Evolutionary conservation across 2,113 vertebrate species (phyloP).

Genomic region (Percopsis transmontana): DNA sequence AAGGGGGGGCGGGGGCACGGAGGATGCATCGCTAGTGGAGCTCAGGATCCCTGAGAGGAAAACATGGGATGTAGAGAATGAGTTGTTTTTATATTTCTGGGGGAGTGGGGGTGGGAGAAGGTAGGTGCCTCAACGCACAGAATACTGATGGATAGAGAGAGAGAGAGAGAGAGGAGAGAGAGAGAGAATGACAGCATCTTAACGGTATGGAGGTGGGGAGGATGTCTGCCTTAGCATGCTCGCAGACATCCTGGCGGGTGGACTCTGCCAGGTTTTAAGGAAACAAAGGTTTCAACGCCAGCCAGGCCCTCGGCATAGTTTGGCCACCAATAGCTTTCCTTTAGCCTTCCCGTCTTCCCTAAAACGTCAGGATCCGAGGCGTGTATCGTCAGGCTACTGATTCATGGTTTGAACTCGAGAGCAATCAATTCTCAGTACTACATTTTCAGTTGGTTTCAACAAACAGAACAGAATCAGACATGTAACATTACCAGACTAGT

Average conservation of each 20-base stretch:
- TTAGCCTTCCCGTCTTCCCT: neutral
- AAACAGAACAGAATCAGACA: neutral
- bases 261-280: conserved; percentile 65
- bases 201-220: conserved; percentile 22
- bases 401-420: neutral
- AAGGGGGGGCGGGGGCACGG: conserved; percentile 34
- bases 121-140: conserved; percentile 54
- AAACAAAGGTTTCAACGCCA: conserved; percentile 79
- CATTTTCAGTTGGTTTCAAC: neutral
- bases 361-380: neutral
- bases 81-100: conserved; percentile 31
- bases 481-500: neutral
- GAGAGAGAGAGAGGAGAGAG: neutral
- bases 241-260: conserved; percentile 71
- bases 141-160: conserved; percentile 51
- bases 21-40: conserved; percentile 73
- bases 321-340: conserved; percentile 23
- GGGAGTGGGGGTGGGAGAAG: conserved; percentile 15
- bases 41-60: conserved; percentile 71
- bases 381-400: neutral
- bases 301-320: conserved; percentile 4
- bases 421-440: neutral
- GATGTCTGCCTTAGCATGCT: conserved; percentile 64
- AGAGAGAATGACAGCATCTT: conserved; percentile 72
- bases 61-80: conserved; percentile 63